Evolutionary conservation across 2,888 invertebrate genomes (phyloP), one percentile per base, ranked within the genome.

Genomic region (Drosophila yooni): DNA sequence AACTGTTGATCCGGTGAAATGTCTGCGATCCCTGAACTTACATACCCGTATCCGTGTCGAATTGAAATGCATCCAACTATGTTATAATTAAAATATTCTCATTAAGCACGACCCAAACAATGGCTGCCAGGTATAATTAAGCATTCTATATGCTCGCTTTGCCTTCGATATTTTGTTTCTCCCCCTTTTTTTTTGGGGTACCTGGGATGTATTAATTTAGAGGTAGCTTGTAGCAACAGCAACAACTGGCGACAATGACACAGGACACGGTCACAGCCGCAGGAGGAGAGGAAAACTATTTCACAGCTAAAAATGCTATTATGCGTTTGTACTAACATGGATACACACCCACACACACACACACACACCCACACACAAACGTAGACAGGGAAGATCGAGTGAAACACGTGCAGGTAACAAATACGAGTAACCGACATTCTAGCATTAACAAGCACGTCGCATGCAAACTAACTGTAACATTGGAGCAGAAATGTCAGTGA

Each of bases 301-400:
- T 81, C 79, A 82, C 75, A 89, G 88, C 86, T 66, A 82, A 85
- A 88, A 86, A 83, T 85, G 83, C 70, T 78, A 86, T 90, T 89
- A 88, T 87, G 90, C 88, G 88, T 91, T 88, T 82, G 82, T 89
- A 91, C 91, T 91, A 87, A 89, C 91, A 88, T 76, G 72, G 63
- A 80, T 72, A 72, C 53, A 57, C 70, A 48, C 40, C 56, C 64
- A 63, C 60, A 52, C 66, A 38, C 54, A 51, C 60, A 36, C 38
- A 33, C 54, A 53, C 54, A 66, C 40, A 34, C 57, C 58, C 15
- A 62, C 43, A 52, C 27, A 8, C 43, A 48, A n/a, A 15, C 11
- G 33, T n/a, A 3, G 34, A 15, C 25, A 18, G 48, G 29, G 27
- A 59, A 68, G 62, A 56, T 59, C 54, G 62, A 74, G 70, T 50